Base-by-base conservation (phyloP, 2,888 invertebrate species). In the Caenorhabditis sp. region DNA sequence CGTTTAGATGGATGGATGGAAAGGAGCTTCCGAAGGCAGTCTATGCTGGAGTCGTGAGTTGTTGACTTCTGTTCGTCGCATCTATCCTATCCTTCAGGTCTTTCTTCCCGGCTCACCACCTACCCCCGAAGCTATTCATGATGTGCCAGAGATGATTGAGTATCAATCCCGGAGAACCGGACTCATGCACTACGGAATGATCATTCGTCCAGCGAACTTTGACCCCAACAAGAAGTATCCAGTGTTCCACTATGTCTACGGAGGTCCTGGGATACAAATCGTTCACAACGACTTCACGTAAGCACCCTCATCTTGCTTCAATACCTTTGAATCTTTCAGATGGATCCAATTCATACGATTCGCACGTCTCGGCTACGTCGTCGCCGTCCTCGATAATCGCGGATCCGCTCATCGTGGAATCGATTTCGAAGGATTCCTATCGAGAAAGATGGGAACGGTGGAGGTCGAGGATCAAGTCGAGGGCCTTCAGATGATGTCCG, bases 201-300 rank as follows among this genome's bases (percentile, higher is more conserved):
- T 87, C 3, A 41, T 88, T 24, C 72, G 82, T 5, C 88, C 88
- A 7, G 22, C 49, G 12, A 77, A 82, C 44, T 85, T 76, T 31
- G 76, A 82, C 19, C 58, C 61, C 2, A 41, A 35, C 38, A 84
- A 80, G 56, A 83, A 80, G 49, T 86, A 87, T 66, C 98, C 99
- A 0, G 97, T 97, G 19, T 95, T 99, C 82, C 94, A 98, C 66
- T 97, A 97, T 93, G 96, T 99, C 72, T 99, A 99, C 93, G 99
- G 97, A 2, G 99, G 99, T 0, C 99, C 99, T 0, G 97, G 98
- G 93, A 97, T 98, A 63, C 98, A 99, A 93, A 95, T 97, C 49
- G 98, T 99, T 82, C 96, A 96, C 73, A 98, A 99, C 93, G 86
- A 87, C 56, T 91, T 86, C 14, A 74, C 87, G 89, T 91, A 64